Conservation (phyloP, 2,888 invertebrate genomes). For the Eutolmus rufibarbis region DNA sequence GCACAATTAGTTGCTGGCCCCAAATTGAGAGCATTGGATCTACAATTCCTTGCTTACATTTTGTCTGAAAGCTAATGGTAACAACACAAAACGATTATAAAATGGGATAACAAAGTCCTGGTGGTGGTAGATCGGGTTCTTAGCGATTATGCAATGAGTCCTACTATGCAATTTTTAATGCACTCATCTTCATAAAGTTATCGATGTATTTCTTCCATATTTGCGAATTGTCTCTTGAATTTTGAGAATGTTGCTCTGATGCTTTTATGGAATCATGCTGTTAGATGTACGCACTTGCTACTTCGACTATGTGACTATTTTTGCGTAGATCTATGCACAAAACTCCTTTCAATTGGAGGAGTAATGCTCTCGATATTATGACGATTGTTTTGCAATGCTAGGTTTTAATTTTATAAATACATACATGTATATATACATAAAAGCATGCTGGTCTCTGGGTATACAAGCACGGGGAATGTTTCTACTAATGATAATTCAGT, state of each 20-base stretch:
- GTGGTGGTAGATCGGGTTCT: background rate
- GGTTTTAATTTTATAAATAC: background rate
- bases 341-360: background rate
- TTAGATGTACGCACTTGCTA: background rate
- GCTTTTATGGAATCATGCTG: conserved; percentile 9
- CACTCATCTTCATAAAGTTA: background rate
- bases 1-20: conserved; percentile 97
- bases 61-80: conserved; percentile 77
- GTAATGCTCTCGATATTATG: background rate
- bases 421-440: no score
- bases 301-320: background rate
- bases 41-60: conserved; percentile 94
- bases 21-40: conserved; percentile 98
- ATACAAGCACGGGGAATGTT: background rate
- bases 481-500: background rate
- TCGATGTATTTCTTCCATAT: background rate
- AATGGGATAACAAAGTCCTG: conserved; percentile 34
- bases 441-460: background rate
- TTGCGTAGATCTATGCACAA: background rate
- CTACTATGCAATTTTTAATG: background rate
- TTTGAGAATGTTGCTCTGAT: background rate
- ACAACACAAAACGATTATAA: conserved; percentile 50
- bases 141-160: background rate
- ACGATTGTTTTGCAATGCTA: background rate
- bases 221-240: background rate